Conservation (phyloP, 2,797 vertebrate species). For the Nyctibius grandis region DNA sequence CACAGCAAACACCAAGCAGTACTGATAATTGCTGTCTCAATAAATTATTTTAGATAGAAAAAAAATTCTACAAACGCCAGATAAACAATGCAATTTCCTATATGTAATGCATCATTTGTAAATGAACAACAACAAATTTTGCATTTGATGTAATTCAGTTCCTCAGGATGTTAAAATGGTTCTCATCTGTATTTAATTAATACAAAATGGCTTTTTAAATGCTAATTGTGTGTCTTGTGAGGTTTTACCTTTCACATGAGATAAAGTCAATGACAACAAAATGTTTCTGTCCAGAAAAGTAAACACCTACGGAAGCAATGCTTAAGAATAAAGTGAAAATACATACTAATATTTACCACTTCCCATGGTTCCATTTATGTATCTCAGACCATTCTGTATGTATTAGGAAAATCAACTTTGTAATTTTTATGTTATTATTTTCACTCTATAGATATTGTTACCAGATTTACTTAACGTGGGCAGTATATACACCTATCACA, state of each 20-base stretch:
- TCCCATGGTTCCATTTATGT: background rate
- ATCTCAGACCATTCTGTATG: background rate
- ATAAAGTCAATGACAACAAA: background rate
- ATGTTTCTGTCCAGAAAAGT: background rate
- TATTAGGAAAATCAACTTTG: background rate
- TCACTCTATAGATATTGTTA: background rate
- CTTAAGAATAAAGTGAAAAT: conserved; percentile 14
- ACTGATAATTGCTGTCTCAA: background rate
- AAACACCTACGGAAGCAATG: background rate
- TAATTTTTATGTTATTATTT: background rate
- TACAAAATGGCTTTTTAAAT: conserved; percentile 3
- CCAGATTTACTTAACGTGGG: background rate
- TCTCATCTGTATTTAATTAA: conserved; percentile 29
- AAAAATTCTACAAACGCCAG: background rate
- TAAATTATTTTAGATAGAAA: background rate
- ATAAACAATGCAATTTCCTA: background rate
- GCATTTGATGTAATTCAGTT: background rate
- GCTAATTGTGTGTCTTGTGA: background rate
- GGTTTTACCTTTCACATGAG: background rate
- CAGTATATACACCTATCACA: background rate
- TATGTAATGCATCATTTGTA: conserved; percentile 11
- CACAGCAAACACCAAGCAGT: background rate
- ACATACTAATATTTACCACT: background rate
- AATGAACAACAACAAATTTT: conserved; percentile 14
- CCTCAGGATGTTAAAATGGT: background rate